These are phyloP conservation scores for Macropodus opercularis DNA, from an alignment of 2,797 vertebrate species.

Conservation along the genomic window DNA sequence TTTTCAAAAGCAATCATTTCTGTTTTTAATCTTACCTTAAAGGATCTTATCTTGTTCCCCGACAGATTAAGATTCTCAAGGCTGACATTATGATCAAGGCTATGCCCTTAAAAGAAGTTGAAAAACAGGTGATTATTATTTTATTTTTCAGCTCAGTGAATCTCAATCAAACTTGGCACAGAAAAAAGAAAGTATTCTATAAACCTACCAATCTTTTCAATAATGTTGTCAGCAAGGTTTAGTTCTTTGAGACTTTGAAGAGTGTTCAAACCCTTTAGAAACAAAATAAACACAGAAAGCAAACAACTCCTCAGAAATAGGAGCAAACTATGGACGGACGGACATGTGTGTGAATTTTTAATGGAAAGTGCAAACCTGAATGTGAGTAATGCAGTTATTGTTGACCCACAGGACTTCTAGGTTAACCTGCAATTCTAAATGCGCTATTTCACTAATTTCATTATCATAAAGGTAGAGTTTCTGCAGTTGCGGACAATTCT, in stretches of 20 bases:
- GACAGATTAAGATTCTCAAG: constrained; percentile 89
- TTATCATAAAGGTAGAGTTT: constrained; percentile 88
- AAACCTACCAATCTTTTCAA: constrained; percentile 84
- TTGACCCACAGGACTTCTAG: constrained; percentile 85
- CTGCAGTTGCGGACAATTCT: constrained; percentile 80
- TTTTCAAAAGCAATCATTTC: constrained; percentile 40
- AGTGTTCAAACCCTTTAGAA: constrained; percentile 77
- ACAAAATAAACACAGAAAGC: constrained; percentile 3
- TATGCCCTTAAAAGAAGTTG: constrained; percentile 63
- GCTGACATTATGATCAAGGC: constrained; percentile 83
- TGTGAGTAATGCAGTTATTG: constrained; percentile 83
- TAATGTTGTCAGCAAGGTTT: constrained; percentile 86
- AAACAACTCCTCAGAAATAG: constrained; percentile 2
- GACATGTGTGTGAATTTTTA: neutral
- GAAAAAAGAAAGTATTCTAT: constrained; percentile 7
- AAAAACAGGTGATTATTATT: constrained; percentile 21
- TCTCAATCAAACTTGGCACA: constrained; percentile 24
- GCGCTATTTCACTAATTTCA: constrained; percentile 82
- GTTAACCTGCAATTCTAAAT: constrained; percentile 77
- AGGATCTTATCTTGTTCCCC: constrained; percentile 88
- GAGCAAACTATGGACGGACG: neutral
- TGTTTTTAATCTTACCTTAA: constrained; percentile 82
- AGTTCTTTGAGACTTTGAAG: constrained; percentile 87
- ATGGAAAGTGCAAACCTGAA: constrained; percentile 72
- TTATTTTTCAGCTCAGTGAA: constrained; percentile 15